Conservation (phyloP, 2,888 invertebrate species). For the Pyrocoelia pectoralis region DNA sequence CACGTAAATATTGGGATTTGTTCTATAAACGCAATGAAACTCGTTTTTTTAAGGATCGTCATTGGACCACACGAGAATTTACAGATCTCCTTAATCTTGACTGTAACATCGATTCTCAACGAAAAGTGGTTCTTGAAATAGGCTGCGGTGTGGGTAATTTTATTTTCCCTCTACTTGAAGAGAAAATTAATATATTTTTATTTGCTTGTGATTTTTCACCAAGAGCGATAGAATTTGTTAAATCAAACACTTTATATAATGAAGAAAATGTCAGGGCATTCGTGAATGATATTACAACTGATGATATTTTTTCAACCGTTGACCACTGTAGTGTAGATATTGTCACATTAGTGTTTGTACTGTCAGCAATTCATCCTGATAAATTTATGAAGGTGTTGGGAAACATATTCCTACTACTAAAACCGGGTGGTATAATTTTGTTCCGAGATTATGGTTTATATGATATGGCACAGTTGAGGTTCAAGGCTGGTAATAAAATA, state of each 20-base stretch:
- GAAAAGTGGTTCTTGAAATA: constrained; percentile 74
- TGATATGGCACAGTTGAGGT: constrained; percentile 95
- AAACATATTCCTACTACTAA: constrained; percentile 72
- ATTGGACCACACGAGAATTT: constrained; percentile 97
- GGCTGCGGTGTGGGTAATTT: constrained; percentile 99
- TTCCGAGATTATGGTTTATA: constrained; percentile 95
- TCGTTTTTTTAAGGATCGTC: constrained; percentile 93
- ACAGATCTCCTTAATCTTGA: constrained; percentile 72
- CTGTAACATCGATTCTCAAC: constrained; percentile 49
- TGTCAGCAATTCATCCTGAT: constrained; percentile 92
- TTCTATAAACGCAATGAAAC: constrained; percentile 96
- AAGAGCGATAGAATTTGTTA: constrained; percentile 87
- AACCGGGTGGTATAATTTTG: constrained; percentile 81
- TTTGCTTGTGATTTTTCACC: constrained; percentile 94
- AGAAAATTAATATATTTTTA: constrained; percentile 74
- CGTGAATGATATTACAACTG: constrained; percentile 82
- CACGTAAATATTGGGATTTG: constrained; percentile 92
- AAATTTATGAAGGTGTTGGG: constrained; percentile 72
- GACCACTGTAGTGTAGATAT: constrained; percentile 71
- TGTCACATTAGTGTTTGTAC: constrained; percentile 90
- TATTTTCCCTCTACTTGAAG: constrained; percentile 88
- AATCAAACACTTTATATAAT: constrained; percentile 72
- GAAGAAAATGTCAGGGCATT: constrained; percentile 76
- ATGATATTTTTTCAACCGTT: constrained; percentile 68
- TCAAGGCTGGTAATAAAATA: constrained; percentile 92